Evolutionary conservation across 1,140 invertebrate genomes (phyloP).

Genomic region (Euborellia annulipes): DNA sequence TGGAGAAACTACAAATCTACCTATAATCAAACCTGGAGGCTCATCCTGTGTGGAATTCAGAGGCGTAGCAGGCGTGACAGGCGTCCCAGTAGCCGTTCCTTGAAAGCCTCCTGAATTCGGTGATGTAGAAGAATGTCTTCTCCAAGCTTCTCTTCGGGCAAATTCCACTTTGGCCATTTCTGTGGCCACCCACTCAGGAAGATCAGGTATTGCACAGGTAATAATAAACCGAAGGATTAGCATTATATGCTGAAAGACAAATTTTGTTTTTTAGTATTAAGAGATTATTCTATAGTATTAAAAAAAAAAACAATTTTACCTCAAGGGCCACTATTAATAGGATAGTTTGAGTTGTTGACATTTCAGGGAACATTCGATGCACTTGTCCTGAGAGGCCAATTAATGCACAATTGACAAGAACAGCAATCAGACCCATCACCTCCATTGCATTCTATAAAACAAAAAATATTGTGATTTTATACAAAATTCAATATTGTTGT

Average conservation of each 20-base stretch:
- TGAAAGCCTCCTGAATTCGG: slow-evolving; percentile 12
- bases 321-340: slow-evolving; percentile 73
- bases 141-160: slow-evolving; percentile 50
- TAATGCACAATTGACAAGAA: slow-evolving; percentile 86
- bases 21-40: slow-evolving; percentile 20
- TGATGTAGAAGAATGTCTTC: slow-evolving; percentile 27
- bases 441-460: slow-evolving; percentile 91
- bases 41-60: slow-evolving; percentile 33
- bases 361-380: slow-evolving; percentile 69
- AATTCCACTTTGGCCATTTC: slow-evolving; percentile 78
- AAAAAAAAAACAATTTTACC: slow-evolving; percentile 26
- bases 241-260: slow-evolving; percentile 63
- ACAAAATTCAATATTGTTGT: no score
- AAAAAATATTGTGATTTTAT: no score
- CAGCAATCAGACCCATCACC: slow-evolving; percentile 81
- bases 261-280: no score
- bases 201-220: slow-evolving; percentile 75
- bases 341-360: slow-evolving; percentile 71
- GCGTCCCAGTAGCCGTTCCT: slow-evolving; percentile 24
- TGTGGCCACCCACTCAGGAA: slow-evolving; percentile 79
- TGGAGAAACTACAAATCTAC: slow-evolving; percentile 8
- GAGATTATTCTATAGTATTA: no score
- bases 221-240: slow-evolving; percentile 63
- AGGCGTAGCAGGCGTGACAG: slow-evolving; percentile 36
- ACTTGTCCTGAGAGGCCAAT: slow-evolving; percentile 85